Percentiles rank a stretch among this genome's conserved stretches.
phyloP scores from a whole-genome alignment of 1,140 invertebrate species.

The Limonius californicus region DNA sequence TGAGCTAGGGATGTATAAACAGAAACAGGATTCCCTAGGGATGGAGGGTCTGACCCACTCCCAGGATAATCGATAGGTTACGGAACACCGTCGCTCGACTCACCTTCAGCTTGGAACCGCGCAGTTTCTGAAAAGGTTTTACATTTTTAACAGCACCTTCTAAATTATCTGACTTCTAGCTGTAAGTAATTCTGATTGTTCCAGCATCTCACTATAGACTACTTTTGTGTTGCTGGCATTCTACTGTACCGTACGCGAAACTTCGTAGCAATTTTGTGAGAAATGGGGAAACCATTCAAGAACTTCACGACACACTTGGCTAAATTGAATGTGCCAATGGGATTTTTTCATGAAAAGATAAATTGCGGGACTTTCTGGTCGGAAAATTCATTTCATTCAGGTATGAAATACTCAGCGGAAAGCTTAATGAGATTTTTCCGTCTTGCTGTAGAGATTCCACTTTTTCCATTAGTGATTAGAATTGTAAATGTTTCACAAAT shows the following conservation, averaged over 20 bases:
- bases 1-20: slow-evolving; percentile 35
- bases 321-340: slow-evolving; percentile 38
- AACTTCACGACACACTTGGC: slow-evolving; percentile 28
- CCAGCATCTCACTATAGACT: no score
- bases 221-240: no score
- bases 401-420: slow-evolving; percentile 25
- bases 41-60: slow-evolving; percentile 32
- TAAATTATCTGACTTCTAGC: no score
- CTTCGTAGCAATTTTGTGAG: background rate
- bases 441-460: slow-evolving; percentile 15
- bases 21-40: slow-evolving; percentile 37
- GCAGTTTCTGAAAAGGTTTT: no score
- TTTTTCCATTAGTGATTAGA: slow-evolving; percentile 24
- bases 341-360: slow-evolving; percentile 35
- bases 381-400: slow-evolving; percentile 30
- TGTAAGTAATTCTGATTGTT: no score
- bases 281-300: slow-evolving; percentile 21
- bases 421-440: slow-evolving; percentile 29
- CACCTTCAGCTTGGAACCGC: background rate
- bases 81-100: background rate
- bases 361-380: slow-evolving; percentile 24
- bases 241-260: no score
- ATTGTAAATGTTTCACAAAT: slow-evolving; percentile 21
- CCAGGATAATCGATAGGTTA: slow-evolving; percentile 28
- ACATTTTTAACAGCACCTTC: background rate